Percentiles rank a stretch among this genome's conserved stretches.
Conservation (phyloP, 2,113 vertebrate species). For the Spilogale gracilis region DNA sequence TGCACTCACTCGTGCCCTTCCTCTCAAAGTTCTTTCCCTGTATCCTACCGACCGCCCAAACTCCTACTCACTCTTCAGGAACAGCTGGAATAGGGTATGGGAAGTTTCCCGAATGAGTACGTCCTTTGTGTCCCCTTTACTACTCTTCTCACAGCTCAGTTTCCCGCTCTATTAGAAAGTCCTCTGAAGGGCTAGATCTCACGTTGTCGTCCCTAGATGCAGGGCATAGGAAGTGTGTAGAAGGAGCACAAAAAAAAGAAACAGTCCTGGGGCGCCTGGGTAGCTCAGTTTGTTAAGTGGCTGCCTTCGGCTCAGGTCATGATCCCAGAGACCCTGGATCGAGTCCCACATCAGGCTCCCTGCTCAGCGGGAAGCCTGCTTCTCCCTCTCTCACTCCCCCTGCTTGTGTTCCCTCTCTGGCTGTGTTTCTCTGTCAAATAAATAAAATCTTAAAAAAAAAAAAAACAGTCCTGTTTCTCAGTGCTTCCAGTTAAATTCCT, state of each 20-base stretch:
- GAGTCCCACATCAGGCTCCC: too few relatives aligned
- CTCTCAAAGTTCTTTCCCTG: not conserved
- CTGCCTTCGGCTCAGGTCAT: too few relatives aligned
- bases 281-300: too few relatives aligned
- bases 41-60: fast-evolving
- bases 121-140: not conserved
- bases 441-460: too few relatives aligned
- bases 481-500: not conserved
- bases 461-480: not conserved
- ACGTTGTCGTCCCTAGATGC: not conserved
- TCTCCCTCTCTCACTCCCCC: too few relatives aligned
- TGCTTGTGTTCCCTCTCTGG: too few relatives aligned
- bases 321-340: too few relatives aligned
- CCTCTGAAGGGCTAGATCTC: not conserved
- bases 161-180: not conserved
- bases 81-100: not conserved
- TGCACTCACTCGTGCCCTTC: not conserved
- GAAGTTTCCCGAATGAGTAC: not conserved
- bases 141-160: not conserved
- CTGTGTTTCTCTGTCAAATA: too few relatives aligned
- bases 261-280: too few relatives aligned
- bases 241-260: not conserved
- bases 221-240: not conserved
- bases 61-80: not conserved
- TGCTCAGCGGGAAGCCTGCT: too few relatives aligned